A percentile compares a stretch with the other conserved stretches of the same genome.
Conservation (phyloP, 2,113 vertebrate genomes). For the Gymnobelideus leadbeateri region DNA sequence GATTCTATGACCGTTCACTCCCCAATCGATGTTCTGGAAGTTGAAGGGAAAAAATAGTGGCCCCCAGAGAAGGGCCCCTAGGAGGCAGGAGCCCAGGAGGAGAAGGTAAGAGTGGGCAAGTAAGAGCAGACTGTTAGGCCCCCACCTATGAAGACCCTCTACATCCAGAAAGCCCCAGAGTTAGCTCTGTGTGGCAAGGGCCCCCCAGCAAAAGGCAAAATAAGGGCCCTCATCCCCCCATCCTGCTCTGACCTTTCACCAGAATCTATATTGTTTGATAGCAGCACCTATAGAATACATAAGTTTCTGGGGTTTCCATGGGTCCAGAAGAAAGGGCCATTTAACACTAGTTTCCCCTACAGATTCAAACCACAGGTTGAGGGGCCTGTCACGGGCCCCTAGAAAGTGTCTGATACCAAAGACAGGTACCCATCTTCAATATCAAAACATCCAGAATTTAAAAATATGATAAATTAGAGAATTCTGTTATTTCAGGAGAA, state of each 20-base stretch:
- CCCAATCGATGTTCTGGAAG: background rate
- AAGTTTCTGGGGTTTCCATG: background rate
- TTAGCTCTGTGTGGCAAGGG: background rate
- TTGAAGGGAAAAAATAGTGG: no score
- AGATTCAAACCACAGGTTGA: background rate
- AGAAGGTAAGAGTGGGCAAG: background rate
- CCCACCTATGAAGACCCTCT: background rate
- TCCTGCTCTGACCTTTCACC: background rate
- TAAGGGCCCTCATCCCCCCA: background rate
- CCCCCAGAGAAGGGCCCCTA: background rate
- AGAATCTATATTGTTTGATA: background rate
- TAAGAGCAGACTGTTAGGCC: background rate
- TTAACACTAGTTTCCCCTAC: background rate
- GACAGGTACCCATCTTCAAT: background rate
- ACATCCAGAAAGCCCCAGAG: background rate
- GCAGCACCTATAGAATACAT: background rate
- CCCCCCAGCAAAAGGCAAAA: slow-evolving; percentile 2
- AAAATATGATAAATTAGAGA: background rate
- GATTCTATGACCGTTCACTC: background rate
- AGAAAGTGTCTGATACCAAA: background rate
- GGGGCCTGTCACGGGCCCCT: background rate
- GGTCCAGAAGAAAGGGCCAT: background rate
- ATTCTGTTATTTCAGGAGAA: background rate
- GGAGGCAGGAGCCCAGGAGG: background rate
- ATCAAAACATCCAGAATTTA: background rate